Evolutionary conservation across 2,797 vertebrate genomes (phyloP).

Genomic region (Manis pentadactyla): DNA sequence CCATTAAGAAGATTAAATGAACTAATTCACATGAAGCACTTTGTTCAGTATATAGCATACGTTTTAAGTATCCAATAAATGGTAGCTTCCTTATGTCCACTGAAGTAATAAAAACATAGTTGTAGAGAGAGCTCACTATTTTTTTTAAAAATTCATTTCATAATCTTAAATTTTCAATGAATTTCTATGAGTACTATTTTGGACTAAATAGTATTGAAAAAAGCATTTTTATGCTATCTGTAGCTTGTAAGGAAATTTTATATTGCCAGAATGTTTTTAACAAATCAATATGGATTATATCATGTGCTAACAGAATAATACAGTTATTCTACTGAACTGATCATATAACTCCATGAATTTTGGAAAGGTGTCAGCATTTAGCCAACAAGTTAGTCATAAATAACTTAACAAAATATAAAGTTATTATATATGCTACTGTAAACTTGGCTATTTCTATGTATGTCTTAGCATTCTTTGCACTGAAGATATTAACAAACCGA

Average conservation of each 20-base stretch:
- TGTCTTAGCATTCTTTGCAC: not conserved
- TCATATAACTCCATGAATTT: not conserved
- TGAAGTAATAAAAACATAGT: constrained; percentile 54
- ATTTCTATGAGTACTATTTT: constrained; percentile 66
- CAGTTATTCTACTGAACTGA: constrained; percentile 17
- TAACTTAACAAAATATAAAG: constrained; percentile 24
- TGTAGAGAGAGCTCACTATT: not conserved
- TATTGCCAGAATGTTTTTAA: constrained; percentile 31
- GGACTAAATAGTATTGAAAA: constrained; percentile 35
- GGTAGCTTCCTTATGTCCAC: not conserved
- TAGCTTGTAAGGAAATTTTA: constrained; percentile 27
- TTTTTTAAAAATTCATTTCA: constrained; percentile 15
- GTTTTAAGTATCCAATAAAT: constrained; percentile 50
- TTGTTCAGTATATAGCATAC: constrained; percentile 22
- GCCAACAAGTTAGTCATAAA: not conserved
- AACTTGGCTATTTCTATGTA: not conserved
- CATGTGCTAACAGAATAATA: not conserved
- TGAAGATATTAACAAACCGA: not conserved
- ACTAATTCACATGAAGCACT: constrained; percentile 3
- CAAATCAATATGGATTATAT: not conserved
- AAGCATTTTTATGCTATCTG: constrained; percentile 71
- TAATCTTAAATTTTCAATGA: not conserved
- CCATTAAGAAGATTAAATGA: constrained; percentile 50
- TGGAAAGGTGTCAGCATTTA: constrained; percentile 18
- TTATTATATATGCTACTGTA: not conserved